phyloP scores from a whole-genome alignment of 2,888 invertebrate genomes.

The Microdon myrmicae region DNA sequence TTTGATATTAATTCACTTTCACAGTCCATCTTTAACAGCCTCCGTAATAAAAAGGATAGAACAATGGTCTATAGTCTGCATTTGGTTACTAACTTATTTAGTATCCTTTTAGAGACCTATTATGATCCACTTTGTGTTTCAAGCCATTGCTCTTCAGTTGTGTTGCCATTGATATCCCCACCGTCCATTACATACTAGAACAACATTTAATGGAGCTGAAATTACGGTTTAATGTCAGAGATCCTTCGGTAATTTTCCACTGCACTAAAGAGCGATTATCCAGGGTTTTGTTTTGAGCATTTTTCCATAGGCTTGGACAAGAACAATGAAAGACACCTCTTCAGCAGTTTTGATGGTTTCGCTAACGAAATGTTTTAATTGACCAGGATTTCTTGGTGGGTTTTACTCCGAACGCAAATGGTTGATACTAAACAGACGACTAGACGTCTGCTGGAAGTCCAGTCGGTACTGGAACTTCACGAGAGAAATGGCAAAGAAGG shows the following conservation, averaged over 20 bases:
- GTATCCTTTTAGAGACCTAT: slow-evolving; percentile 7
- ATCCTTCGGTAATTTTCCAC: not conserved
- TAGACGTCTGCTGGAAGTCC: no score
- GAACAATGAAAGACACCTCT: no score
- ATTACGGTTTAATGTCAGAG: slow-evolving; percentile 16
- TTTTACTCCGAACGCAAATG: slow-evolving; percentile 13
- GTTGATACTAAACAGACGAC: no score
- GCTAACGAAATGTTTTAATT: slow-evolving; percentile 28
- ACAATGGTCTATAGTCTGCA: no score
- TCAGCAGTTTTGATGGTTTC: slow-evolving; percentile 19
- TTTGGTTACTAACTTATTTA: slow-evolving; percentile 17
- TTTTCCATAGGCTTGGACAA: slow-evolving; percentile 1
- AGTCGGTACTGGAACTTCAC: no score
- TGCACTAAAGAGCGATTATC: slow-evolving; percentile 12
- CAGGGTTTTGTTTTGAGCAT: slow-evolving; percentile 14
- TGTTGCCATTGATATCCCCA: slow-evolving; percentile 9
- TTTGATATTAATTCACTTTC: no score
- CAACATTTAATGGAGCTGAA: slow-evolving; percentile 23
- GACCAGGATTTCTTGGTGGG: slow-evolving; percentile 12
- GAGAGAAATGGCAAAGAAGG: no score
- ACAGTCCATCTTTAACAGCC: no score
- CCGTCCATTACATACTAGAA: slow-evolving; percentile 14
- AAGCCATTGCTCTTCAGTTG: slow-evolving; percentile 2
- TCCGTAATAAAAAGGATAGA: no score
- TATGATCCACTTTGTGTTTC: slow-evolving; percentile 3